Percentiles rank a stretch among this genome's conserved stretches.
Evolutionary conservation across 1,140 invertebrate species (phyloP).

Genomic region (Magallana ariakensis): DNA sequence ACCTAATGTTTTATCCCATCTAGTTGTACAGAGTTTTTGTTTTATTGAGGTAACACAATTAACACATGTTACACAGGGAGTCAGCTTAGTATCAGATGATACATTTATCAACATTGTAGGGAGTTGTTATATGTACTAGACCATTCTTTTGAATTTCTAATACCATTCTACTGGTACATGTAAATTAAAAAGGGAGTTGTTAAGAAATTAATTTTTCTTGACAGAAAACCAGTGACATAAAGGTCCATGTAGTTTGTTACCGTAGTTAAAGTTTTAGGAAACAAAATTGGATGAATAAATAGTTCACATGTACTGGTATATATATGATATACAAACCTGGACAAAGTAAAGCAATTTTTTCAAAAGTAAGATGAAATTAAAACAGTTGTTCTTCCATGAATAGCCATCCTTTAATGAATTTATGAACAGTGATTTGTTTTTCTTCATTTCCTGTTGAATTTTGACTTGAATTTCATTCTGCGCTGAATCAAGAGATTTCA

Average conservation of each 20-base stretch:
- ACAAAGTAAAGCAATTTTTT: neutral
- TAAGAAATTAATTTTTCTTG: no score
- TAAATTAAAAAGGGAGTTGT: no score
- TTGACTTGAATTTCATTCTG: neutral
- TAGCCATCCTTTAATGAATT: no score
- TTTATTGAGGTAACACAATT: neutral
- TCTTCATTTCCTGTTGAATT: neutral
- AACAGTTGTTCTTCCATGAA: no score
- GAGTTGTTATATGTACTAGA: neutral
- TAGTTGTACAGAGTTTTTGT: neutral
- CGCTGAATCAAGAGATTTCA: conserved; percentile 4
- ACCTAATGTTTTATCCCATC: neutral
- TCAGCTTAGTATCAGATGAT: conserved; percentile 20
- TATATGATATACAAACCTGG: neutral
- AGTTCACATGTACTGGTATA: no score
- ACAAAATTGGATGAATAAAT: no score
- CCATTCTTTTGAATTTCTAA: neutral
- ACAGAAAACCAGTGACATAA: no score
- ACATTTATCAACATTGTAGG: neutral
- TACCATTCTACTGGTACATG: neutral
- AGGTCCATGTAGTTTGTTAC: no score
- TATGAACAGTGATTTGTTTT: no score
- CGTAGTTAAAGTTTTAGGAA: no score
- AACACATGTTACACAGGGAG: conserved; percentile 7
- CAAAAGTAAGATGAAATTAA: no score